Conservation (phyloP, 2,888 invertebrate genomes). For the Gari tellinella region DNA sequence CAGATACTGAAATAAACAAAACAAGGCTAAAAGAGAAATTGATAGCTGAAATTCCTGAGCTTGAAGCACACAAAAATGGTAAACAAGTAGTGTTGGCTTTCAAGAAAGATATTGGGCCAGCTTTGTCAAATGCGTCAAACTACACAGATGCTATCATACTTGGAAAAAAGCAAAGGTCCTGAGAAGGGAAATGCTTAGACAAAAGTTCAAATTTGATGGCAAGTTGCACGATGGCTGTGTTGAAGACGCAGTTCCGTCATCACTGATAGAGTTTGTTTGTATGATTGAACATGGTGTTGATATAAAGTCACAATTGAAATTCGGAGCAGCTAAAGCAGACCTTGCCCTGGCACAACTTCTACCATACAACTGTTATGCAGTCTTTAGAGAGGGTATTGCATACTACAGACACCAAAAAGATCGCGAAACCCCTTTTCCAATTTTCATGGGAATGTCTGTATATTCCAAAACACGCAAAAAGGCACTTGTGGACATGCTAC, state of each 20-base stretch:
- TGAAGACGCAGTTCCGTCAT: slow-evolving; percentile 35
- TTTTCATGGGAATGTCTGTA: no score
- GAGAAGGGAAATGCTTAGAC: slow-evolving; percentile 48
- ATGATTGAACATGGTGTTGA: slow-evolving; percentile 54
- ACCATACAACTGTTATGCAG: slow-evolving; percentile 39
- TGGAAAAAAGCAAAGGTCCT: slow-evolving; percentile 61
- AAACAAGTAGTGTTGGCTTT: slow-evolving; percentile 31
- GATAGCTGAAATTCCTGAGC: slow-evolving; percentile 46
- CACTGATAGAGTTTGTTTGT: slow-evolving; percentile 36
- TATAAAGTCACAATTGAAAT: slow-evolving; percentile 27
- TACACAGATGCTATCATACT: slow-evolving; percentile 60
- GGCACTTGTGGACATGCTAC: slow-evolving; percentile 9
- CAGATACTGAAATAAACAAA: slow-evolving; percentile 11
- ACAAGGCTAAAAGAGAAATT: slow-evolving; percentile 37
- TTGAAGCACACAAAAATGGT: slow-evolving; percentile 49
- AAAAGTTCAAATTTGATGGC: slow-evolving; percentile 40
- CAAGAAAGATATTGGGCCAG: no score
- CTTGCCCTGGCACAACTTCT: slow-evolving; percentile 32
- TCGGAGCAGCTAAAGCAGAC: slow-evolving; percentile 34
- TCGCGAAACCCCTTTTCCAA: slow-evolving; percentile 38
- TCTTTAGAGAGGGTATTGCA: slow-evolving; percentile 20
- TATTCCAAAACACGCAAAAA: slow-evolving; percentile 19
- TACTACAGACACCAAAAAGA: slow-evolving; percentile 25
- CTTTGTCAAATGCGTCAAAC: slow-evolving; percentile 31
- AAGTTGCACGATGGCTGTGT: slow-evolving; percentile 40